These are phyloP conservation scores for Mythimna impura DNA, from an alignment of 2,888 invertebrate genomes.

Conservation along the genomic window DNA sequence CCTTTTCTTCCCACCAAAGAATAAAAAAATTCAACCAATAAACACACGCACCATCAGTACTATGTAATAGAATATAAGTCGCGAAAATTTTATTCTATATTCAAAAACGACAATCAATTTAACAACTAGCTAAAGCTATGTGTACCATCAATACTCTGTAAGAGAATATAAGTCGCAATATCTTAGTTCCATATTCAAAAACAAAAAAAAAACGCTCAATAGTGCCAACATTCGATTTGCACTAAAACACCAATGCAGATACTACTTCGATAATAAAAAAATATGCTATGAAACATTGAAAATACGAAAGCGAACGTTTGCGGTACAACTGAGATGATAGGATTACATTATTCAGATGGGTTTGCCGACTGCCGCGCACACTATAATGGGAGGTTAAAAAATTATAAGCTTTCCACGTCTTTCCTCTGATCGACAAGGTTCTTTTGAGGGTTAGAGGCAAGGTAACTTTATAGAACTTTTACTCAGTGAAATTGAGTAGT, in stretches of 20 bases:
- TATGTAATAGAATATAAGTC: background rate
- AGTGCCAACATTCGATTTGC: conserved; percentile 41
- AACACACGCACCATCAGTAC: background rate
- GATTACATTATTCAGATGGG: conserved; percentile 67
- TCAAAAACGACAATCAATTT: background rate
- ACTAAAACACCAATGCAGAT: conserved; percentile 44
- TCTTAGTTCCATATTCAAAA: background rate
- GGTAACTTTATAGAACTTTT: conserved; percentile 4
- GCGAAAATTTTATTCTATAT: background rate
- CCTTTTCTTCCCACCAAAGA: too few relatives aligned
- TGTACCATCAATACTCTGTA: background rate
- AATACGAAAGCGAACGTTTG: conserved; percentile 36
- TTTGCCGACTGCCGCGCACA: conserved; percentile 52
- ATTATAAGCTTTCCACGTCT: conserved; percentile 60
- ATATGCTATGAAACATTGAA: conserved; percentile 59
- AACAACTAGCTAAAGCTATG: background rate
- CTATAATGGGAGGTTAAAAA: conserved; percentile 62
- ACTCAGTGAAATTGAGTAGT: background rate
- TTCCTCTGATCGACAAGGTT: conserved; percentile 42
- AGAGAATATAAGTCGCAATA: background rate
- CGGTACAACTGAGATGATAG: conserved; percentile 58
- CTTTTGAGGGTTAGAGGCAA: conserved; percentile 16
- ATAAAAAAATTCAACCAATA: background rate
- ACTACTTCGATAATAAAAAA: conserved; percentile 43
- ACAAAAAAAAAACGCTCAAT: background rate